phyloP scores from a whole-genome alignment of 2,888 invertebrate genomes.

The Trachelus troglodyta region DNA sequence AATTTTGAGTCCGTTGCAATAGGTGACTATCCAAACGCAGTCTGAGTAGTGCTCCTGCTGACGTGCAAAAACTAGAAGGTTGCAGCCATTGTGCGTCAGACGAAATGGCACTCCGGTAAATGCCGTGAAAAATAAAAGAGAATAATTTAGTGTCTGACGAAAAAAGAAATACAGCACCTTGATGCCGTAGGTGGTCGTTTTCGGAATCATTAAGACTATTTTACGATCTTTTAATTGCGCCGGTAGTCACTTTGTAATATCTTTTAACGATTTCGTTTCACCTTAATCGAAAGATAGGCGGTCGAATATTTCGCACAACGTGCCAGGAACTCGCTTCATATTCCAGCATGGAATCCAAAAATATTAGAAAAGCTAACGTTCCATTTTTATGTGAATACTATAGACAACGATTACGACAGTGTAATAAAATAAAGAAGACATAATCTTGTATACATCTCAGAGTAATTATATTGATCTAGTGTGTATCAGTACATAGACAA shows the following conservation, averaged over 20 bases:
- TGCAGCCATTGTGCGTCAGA: not conserved
- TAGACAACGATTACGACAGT: not conserved
- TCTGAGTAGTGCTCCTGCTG: not conserved
- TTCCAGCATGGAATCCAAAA: not conserved
- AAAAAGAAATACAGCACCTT: not conserved
- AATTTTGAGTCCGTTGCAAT: too few species aligned
- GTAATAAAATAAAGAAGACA: constrained; percentile 7
- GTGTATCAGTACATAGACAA: constrained; percentile 52
- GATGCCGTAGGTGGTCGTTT: not conserved
- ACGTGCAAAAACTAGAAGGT: not conserved
- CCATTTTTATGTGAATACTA: not conserved
- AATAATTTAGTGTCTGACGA: not conserved
- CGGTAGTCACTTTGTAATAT: not conserved
- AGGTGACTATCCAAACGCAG: not conserved
- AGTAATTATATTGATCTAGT: constrained; percentile 55
- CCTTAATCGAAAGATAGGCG: not conserved
- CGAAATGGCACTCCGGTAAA: not conserved
- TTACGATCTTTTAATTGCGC: not conserved
- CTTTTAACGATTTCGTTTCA: not conserved
- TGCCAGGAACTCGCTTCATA: not conserved
- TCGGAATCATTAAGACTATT: not conserved
- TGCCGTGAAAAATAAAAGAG: not conserved
- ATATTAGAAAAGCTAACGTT: not conserved
- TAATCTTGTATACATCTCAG: constrained; percentile 27
- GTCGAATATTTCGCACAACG: not conserved